Evolutionary conservation across 2,797 vertebrate genomes (phyloP).

Genomic region (Furcifer pardalis): DNA sequence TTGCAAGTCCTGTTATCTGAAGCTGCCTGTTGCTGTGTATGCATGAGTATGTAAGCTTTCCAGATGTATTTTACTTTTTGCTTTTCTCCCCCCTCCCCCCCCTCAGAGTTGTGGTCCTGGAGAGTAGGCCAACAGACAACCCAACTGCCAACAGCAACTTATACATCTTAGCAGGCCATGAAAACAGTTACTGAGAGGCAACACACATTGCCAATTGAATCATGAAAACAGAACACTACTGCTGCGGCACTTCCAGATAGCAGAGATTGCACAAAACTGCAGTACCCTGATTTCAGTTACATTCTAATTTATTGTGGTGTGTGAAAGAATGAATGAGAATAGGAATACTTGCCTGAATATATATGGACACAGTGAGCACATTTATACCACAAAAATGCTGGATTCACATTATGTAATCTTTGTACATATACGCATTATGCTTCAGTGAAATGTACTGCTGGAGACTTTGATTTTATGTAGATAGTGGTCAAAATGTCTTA

Average conservation of each 20-base stretch:
- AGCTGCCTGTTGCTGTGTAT: background rate
- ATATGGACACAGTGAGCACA: slow-evolving; percentile 77
- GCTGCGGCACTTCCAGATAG: slow-evolving; percentile 70
- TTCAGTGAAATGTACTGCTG: slow-evolving; percentile 77
- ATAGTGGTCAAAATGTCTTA: slow-evolving; percentile 82
- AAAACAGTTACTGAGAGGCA: slow-evolving; percentile 94
- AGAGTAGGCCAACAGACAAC: slow-evolving; percentile 96
- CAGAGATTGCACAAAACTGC: slow-evolving; percentile 74
- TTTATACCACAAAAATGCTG: slow-evolving; percentile 87
- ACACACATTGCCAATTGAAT: slow-evolving; percentile 36
- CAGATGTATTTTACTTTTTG: slow-evolving; percentile 30
- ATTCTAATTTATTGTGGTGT: slow-evolving; percentile 90
- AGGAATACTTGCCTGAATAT: slow-evolving; percentile 73
- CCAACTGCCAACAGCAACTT: slow-evolving; percentile 97
- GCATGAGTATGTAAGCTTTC: background rate
- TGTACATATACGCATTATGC: slow-evolving; percentile 93
- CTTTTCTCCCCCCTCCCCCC: slow-evolving; percentile 55
- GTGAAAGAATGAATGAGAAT: slow-evolving; percentile 71
- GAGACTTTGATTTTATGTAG: slow-evolving; percentile 84
- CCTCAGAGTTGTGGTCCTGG: slow-evolving; percentile 93
- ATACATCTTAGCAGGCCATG: slow-evolving; percentile 97
- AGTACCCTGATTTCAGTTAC: slow-evolving; percentile 60
- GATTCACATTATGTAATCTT: slow-evolving; percentile 91
- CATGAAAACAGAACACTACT: slow-evolving; percentile 59
- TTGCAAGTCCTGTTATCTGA: background rate